Conservation (phyloP, 2,113 vertebrate genomes). For the Hypomesus transpacificus region DNA sequence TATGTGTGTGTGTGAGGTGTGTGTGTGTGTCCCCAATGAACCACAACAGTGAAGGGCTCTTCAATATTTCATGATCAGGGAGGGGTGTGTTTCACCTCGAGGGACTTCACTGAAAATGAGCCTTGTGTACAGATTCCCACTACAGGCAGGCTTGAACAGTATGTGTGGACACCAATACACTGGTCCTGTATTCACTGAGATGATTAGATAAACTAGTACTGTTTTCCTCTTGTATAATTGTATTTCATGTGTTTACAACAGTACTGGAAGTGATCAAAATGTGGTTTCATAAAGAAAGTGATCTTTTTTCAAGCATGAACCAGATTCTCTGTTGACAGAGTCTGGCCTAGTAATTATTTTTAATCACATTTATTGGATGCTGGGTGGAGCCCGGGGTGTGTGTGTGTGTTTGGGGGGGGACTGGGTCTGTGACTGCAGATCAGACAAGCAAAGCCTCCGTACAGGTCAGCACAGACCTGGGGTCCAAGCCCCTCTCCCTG, state of each 20-base stretch:
- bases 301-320: conserved; percentile 44
- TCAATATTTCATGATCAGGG: conserved; percentile 23
- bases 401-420: too few species aligned
- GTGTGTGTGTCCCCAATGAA: neutral
- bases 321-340: conserved; percentile 39
- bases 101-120: conserved; percentile 14
- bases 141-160: neutral
- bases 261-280: neutral
- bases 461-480: too few species aligned
- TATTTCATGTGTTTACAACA: neutral
- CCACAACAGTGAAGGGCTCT: neutral
- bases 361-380: conserved; percentile 29
- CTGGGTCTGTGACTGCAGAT: too few species aligned
- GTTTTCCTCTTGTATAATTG: neutral
- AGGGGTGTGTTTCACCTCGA: neutral
- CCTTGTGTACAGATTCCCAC: neutral
- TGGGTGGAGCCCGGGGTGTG: neutral
- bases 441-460: too few species aligned
- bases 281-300: conserved; percentile 39
- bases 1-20: neutral
- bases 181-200: too few species aligned
- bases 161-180: neutral
- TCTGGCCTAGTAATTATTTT: conserved; percentile 43
- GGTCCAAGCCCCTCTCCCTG: too few species aligned
- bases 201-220: too few species aligned